Base-by-base conservation (phyloP, 2,797 vertebrate genomes). In the Lagodon rhomboides region DNA sequence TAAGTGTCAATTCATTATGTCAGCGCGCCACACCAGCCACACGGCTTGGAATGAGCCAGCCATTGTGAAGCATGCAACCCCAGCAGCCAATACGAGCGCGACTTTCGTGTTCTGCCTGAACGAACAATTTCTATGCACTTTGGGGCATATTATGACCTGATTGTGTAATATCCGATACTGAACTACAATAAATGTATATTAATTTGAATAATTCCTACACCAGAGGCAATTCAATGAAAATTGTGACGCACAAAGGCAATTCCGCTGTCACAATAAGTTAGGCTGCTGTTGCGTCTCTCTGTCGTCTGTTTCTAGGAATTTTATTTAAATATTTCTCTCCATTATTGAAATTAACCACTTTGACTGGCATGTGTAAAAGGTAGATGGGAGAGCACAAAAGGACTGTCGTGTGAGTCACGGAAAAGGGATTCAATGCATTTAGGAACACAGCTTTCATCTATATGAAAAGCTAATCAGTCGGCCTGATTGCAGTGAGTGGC, bases 391-490 rank as follows among this genome's bases (percentile, higher is more conserved):
- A 68, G 65, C 53, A 89, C 84, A 87, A 88, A 91, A 89, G 73
- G 34, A 81, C 44, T 25, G 50, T 47, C 68, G 79, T 80, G 71
- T 70, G 79, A 91, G 73, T 87, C 82, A 83, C 34, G 44, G 58
- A 87, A 83, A 79, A 84, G 79, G 43, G 61, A 75, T 68, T 85
- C 61, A 56, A 25, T 77, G 83, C 83, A 87, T 91, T 87, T 64
- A 64, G 61, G 72, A 75, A 75, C 72, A 74, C 50, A 61, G 64
- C 83, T 93, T 93, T 93, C 79, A 93, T 92, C 85, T 77, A 87
- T 88, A 84, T 91, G 90, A 95, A 94, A 94, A 93, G 91, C 94
- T 90, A 95, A 95, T 95, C 92, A 94, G 93, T 71, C 63, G 60
- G 85, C 83, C 92, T 95, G 93, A 95, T 94, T 94, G 91, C 91